Evolutionary conservation across 2,113 vertebrate genomes (phyloP).

Genomic region (Seriola dumerili): DNA sequence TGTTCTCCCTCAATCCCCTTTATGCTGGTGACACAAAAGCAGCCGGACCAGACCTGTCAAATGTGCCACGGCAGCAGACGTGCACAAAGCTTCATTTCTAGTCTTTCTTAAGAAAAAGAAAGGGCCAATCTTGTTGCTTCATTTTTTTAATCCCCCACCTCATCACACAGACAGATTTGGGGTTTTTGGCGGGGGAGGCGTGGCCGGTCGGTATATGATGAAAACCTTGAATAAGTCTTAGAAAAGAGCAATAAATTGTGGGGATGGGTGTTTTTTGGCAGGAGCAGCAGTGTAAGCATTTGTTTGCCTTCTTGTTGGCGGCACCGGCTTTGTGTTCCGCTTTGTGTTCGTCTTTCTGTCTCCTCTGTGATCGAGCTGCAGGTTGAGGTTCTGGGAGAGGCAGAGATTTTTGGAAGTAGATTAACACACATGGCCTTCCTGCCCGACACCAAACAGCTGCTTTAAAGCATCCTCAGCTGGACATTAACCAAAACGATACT

Average conservation of each 20-base stretch:
- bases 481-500: neutral
- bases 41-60: slow-evolving; percentile 93
- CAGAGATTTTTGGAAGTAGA: slow-evolving; percentile 19
- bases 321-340: slow-evolving; percentile 65
- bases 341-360: slow-evolving; percentile 62
- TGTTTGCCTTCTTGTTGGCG: slow-evolving; percentile 92
- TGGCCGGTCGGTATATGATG: slow-evolving; percentile 69
- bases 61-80: slow-evolving; percentile 89
- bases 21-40: slow-evolving; percentile 95
- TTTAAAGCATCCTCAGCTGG: slow-evolving; percentile 23
- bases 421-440: neutral
- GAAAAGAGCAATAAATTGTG: slow-evolving; percentile 93
- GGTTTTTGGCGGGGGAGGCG: slow-evolving; percentile 56
- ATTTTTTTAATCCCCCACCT: slow-evolving; percentile 76
- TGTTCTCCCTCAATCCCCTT: slow-evolving; percentile 90
- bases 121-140: slow-evolving; percentile 81
- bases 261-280: slow-evolving; percentile 86
- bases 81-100: slow-evolving; percentile 92
- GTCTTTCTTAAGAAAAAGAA: slow-evolving; percentile 78
- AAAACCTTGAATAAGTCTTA: slow-evolving; percentile 88
- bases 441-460: neutral
- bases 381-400: slow-evolving; percentile 77
- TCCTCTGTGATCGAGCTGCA: slow-evolving; percentile 76
- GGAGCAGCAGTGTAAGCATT: slow-evolving; percentile 91
- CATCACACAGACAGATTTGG: slow-evolving; percentile 67